Base-by-base conservation (phyloP, 2,888 invertebrate species). In the Andrena bicolor region DNA sequence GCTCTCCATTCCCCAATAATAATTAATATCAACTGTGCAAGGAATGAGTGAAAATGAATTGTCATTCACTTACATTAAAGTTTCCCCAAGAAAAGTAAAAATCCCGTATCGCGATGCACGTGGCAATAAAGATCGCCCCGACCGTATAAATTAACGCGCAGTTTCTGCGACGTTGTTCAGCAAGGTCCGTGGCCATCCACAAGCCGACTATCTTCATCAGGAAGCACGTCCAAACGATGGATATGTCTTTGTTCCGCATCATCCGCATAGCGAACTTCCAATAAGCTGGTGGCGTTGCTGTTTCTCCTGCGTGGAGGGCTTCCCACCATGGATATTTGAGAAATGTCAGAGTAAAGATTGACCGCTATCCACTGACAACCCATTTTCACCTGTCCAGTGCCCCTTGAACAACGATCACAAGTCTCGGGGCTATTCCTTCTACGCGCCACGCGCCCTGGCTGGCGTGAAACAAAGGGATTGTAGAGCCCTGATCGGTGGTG, bases 31-130 rank as follows among this genome's bases (percentile, higher is more conserved):
- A 41, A 41, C 13, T 41, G 41, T 16, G 41, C 41, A 41, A 41
- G 41, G 41, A 41, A 16, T 16, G 16, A 41, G 4, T 41, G 16
- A 16, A 13, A 41, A 41, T 41, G 75, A 48, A 28, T 3, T 20
- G 1, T 30, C 1, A 4, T 23, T 4, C 0, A 80, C 80, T 80
- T 35, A 80, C 80, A 7, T 8, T 16, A 0, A 80, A 56, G 7
- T 79, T 80, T 0, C 79, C 79, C 80, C 79, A 79, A 1, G 80
- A 68, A 2, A 49, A 68, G 16, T 80, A 68, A 6, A 80, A 35
- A 13, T 80, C 80, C 8, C 80, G 68, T 6, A 68, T 7, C 4
- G 79, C 80, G 49, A 80, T 79, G 13, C 61, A 48, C 2, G 56
- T 49, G 16, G 66, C 63, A 4, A 79, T 72, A 0, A 28, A 23